Evolutionary conservation across 2,113 vertebrate species (phyloP).

Genomic region (Siphamia tubifer): DNA sequence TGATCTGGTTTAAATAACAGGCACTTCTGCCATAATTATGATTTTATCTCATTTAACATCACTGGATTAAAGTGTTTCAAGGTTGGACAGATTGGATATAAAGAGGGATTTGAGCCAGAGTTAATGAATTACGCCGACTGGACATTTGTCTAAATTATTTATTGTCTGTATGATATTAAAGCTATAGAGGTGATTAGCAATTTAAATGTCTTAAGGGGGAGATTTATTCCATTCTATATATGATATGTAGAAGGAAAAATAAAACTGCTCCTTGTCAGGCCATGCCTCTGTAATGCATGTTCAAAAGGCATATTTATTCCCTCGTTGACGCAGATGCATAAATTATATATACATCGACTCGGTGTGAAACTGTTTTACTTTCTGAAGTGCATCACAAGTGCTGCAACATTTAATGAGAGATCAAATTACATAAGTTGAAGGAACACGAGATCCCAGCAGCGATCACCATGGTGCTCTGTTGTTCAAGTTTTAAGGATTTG

Average conservation of each 20-base stretch:
- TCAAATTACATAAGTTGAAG: constrained; percentile 43
- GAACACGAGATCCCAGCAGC: not conserved
- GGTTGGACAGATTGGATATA: constrained; percentile 68
- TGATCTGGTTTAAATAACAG: constrained; percentile 71
- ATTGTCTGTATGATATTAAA: constrained; percentile 75
- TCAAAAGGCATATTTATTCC: constrained; percentile 73
- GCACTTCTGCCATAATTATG: constrained; percentile 61
- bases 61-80: constrained; percentile 73
- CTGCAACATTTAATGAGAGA: constrained; percentile 22
- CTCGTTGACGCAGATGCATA: constrained; percentile 55
- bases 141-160: constrained; percentile 79
- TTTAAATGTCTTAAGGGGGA: constrained; percentile 74
- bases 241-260: constrained; percentile 49
- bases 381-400: constrained; percentile 48
- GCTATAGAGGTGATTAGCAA: constrained; percentile 75
- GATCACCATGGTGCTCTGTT: not conserved
- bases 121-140: constrained; percentile 70
- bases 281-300: constrained; percentile 62
- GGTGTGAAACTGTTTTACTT: constrained; percentile 66
- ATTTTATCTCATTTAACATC: constrained; percentile 69
- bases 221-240: constrained; percentile 61
- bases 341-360: constrained; percentile 67
- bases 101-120: constrained; percentile 62
- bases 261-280: constrained; percentile 66
- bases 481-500: not conserved